These are phyloP conservation scores for Oreochromis tanganicae DNA, from an alignment of 2,113 vertebrate species.

Conservation along the genomic window DNA sequence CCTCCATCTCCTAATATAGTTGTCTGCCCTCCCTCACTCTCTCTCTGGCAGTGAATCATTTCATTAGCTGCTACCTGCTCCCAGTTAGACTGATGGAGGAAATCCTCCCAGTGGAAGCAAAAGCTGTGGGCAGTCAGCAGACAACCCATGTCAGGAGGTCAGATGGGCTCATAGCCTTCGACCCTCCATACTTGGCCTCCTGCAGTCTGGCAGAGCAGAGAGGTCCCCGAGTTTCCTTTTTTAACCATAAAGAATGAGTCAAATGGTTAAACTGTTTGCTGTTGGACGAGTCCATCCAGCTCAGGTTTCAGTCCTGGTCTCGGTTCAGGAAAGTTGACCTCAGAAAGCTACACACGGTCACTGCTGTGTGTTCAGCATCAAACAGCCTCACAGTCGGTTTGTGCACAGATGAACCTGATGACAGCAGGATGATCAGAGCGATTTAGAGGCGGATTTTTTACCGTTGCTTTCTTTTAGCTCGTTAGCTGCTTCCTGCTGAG, in stretches of 20 bases:
- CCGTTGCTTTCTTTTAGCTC: neutral
- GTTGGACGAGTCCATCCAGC: neutral
- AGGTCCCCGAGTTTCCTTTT: neutral
- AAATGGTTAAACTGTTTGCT: rapidly evolving
- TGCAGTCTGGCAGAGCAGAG: neutral
- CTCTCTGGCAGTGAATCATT: neutral
- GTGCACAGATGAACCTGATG: rapidly evolving
- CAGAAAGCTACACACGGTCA: neutral
- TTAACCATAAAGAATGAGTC: neutral
- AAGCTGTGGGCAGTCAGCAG: neutral
- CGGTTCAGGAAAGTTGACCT: neutral
- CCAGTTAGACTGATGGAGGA: neutral
- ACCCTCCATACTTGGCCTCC: neutral
- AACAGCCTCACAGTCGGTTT: neutral
- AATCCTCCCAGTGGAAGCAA: neutral
- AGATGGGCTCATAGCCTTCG: neutral
- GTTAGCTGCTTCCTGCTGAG: neutral
- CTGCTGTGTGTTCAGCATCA: neutral
- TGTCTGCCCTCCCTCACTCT: neutral
- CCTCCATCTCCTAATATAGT: conserved; percentile 72
- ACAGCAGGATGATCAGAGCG: neutral
- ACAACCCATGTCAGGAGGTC: neutral
- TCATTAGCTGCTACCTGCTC: neutral
- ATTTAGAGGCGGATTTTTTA: neutral
- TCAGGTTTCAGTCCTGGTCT: neutral